phyloP scores from a whole-genome alignment of 2,797 vertebrate species.

The Chelidonichthys spinosus region DNA sequence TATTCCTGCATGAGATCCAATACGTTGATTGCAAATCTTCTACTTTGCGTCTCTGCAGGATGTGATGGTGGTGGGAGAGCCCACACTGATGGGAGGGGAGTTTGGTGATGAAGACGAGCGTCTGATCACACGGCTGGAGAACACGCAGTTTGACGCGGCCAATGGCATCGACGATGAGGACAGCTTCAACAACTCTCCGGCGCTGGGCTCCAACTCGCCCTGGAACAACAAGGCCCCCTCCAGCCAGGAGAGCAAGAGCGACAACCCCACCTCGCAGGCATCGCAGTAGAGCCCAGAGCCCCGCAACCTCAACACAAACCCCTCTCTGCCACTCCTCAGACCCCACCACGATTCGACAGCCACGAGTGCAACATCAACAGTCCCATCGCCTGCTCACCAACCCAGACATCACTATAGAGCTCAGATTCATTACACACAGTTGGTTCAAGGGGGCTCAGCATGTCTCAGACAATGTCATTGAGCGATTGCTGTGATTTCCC shows the following conservation, averaged over 20 bases:
- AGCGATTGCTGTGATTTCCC: constrained; percentile 43
- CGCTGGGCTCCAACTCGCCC: constrained; percentile 97
- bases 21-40: background rate
- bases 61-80: constrained; percentile 99
- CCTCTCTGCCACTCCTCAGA: constrained; percentile 58
- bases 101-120: constrained; percentile 99
- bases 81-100: constrained; percentile 99
- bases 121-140: constrained; percentile 99
- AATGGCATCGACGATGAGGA: constrained; percentile 98
- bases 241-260: constrained; percentile 99
- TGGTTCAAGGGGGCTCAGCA: constrained; percentile 40
- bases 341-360: constrained; percentile 49
- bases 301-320: constrained; percentile 62
- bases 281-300: constrained; percentile 89
- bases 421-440: constrained; percentile 52
- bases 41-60: constrained; percentile 83
- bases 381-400: constrained; percentile 40
- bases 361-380: constrained; percentile 57
- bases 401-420: constrained; percentile 63
- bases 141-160: constrained; percentile 98
- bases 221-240: constrained; percentile 99
- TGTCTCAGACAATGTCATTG: constrained; percentile 36
- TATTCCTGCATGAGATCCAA: too few species aligned
- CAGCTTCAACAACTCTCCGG: constrained; percentile 99
- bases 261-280: constrained; percentile 97